Base-by-base conservation (phyloP, 1,140 invertebrate species). In the Drosophila carrolli region DNA sequence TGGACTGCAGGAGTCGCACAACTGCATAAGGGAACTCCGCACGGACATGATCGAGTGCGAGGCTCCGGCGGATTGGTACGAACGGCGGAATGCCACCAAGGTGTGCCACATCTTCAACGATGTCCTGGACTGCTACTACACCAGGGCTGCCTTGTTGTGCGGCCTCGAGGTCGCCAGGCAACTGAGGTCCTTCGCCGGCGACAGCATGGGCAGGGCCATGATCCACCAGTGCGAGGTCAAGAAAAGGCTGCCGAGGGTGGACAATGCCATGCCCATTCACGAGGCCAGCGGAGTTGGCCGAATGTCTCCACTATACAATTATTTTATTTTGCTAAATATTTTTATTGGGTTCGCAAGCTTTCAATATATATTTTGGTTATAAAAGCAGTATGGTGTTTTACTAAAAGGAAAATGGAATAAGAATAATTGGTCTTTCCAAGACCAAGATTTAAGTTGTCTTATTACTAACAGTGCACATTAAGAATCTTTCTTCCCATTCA, bases 21-120 rank as follows among this genome's bases (percentile, higher is more conserved):
- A 58, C 37, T 92, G 91, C 55, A 8, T 92, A 8, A 41, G 65
- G 19, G 91, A 91, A 47, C 67, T 92, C 13, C 83, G 84, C 13
- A 88, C 81, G 9, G 91, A 92, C 29, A 81, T 91, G 75, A 83
- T 91, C 59, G 83, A 92, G 41, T 92, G 91, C 19, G 91, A 92
- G 48, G 91, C 81, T 0, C 73, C 78, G 19, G 63, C 91, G 14
- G 91, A 92, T 75, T 92, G 91, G 91, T 92, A 90, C 59, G 91
- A 92, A 57, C 65, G 73, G 1, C 32, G 53, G 0, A 91, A 92
- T 19, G 43, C 72, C 11, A 54, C 65, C 10, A 76, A 66, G 23
- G 80, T 86, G 9, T 76, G 81, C 23, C 67, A 82, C 61, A 59
- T 57, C 27, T 90, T 78, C 14, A 90, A 90, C 46, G 81, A 91